Conservation (phyloP, 2,113 vertebrate genomes). For the Acinonyx jubatus region DNA sequence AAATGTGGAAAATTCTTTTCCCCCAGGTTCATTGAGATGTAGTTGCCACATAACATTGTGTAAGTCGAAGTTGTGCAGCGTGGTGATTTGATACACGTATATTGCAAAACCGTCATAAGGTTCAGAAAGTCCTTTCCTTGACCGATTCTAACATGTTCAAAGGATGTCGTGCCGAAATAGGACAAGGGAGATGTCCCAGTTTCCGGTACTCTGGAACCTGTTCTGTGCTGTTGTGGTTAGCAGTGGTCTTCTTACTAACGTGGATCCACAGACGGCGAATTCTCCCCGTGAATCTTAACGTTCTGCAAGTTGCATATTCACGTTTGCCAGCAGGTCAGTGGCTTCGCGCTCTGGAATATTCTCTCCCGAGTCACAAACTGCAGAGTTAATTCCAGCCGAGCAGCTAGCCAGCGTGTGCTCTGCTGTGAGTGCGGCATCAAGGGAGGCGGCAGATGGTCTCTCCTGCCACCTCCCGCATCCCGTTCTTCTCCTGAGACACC, state of each 20-base stretch:
- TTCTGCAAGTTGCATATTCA: neutral
- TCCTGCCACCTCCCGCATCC: neutral
- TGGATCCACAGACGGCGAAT: neutral
- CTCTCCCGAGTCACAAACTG: neutral
- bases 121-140: neutral
- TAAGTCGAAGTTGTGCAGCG: neutral
- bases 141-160: neutral
- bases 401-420: neutral
- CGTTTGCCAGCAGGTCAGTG: neutral
- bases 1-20: neutral
- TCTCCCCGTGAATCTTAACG: neutral
- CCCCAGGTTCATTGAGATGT: neutral
- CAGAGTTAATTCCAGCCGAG: neutral
- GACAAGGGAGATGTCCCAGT: neutral
- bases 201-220: neutral
- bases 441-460: neutral
- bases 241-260: neutral
- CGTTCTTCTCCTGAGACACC: neutral
- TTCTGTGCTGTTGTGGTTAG: neutral
- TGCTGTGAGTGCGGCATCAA: neutral
- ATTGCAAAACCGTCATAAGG: neutral
- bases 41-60: neutral
- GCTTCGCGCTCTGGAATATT: neutral
- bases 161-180: neutral
- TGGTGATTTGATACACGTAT: neutral